Percentiles rank a stretch among this genome's conserved stretches.
These are phyloP conservation scores for Drosophila biarmipes DNA, from an alignment of 1,140 invertebrate genomes.

Conservation along the genomic window DNA sequence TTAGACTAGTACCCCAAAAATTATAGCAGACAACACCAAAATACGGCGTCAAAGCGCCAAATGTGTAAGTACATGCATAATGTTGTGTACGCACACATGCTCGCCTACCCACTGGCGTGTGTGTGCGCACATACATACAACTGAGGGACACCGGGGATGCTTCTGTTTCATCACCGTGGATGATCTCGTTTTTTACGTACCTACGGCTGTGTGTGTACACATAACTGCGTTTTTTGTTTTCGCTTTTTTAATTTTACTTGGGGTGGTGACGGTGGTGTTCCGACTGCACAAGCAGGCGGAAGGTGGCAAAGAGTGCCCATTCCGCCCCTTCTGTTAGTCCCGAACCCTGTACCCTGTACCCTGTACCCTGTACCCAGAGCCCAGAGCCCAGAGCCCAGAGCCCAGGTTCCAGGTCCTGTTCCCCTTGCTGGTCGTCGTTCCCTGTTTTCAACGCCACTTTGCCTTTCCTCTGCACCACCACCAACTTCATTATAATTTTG, in stretches of 20 bases:
- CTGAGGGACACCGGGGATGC: constrained; percentile 1
- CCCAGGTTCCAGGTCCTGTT: constrained; percentile 1
- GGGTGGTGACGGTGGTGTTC: constrained; percentile 41
- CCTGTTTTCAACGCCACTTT: constrained; percentile 44
- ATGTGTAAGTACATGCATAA: constrained; percentile 16
- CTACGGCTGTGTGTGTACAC: constrained; percentile 4
- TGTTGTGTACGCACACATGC: constrained; percentile 5
- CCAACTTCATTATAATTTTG: constrained; percentile 82
- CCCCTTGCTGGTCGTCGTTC: constrained; percentile 13
- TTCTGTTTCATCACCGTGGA: constrained; percentile 18
- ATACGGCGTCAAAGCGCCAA: not conserved
- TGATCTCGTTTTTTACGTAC: constrained; percentile 35
- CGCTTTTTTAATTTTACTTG: constrained; percentile 23
- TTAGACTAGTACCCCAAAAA: not conserved
- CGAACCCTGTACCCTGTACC: not conserved
- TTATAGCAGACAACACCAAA: not conserved
- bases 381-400: not conserved
- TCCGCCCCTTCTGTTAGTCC: constrained; percentile 6
- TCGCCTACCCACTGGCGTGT: not conserved
- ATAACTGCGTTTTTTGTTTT: constrained; percentile 15
- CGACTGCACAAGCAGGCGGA: constrained; percentile 20
- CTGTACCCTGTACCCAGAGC: not conserved
- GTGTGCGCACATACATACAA: not conserved
- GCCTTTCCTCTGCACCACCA: constrained; percentile 63
- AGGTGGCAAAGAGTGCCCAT: constrained; percentile 37